Conservation (phyloP, 2,113 vertebrate genomes). For the Toxostoma redivivum region DNA sequence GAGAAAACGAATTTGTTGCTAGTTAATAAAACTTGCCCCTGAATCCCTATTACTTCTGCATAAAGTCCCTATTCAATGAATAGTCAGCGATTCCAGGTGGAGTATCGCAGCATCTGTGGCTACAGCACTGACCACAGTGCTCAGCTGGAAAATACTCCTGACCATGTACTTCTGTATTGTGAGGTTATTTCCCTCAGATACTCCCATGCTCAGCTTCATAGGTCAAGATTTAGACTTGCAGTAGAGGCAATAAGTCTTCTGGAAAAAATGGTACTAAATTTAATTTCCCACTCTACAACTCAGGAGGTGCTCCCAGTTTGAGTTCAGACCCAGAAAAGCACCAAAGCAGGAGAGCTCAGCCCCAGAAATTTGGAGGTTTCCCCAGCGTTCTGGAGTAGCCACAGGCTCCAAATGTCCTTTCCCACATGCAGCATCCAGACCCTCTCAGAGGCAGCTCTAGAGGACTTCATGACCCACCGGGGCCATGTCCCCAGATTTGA, state of each 20-base stretch:
- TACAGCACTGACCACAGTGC: background rate
- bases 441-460: background rate
- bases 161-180: background rate
- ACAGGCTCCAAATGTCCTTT: background rate
- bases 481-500: accelerated
- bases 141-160: background rate
- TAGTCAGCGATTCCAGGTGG: background rate
- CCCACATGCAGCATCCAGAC: background rate
- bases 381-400: accelerated
- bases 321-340: background rate
- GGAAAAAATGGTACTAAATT: background rate
- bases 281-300: background rate
- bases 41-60: too few relatives aligned
- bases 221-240: background rate
- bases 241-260: background rate
- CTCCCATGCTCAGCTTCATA: background rate
- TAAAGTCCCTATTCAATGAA: background rate
- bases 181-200: background rate
- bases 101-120: background rate
- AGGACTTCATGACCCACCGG: background rate
- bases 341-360: background rate
- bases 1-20: background rate
- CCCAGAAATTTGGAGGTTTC: background rate
- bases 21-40: background rate
- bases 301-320: background rate